Conservation (phyloP, 2,113 vertebrate species). For the Nothocercus julius region DNA sequence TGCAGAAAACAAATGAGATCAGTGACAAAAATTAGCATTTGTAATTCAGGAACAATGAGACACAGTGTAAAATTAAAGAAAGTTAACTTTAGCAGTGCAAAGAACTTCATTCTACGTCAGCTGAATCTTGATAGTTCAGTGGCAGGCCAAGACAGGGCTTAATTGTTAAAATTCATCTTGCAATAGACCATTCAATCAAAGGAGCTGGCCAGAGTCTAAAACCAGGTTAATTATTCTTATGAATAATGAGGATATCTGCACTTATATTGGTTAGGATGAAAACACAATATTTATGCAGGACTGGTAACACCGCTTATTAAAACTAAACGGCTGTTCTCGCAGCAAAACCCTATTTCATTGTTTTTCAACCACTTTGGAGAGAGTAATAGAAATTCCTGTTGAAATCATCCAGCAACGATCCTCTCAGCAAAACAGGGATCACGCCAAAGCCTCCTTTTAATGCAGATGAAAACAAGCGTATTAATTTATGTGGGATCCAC, state of each 20-base stretch:
- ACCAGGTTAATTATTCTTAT: not conserved
- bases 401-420: not conserved
- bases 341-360: not conserved
- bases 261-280: not conserved
- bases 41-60: not conserved
- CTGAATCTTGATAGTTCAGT: not conserved
- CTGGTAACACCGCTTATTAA: not conserved
- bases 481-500: constrained; percentile 21
- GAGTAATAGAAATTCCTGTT: not conserved
- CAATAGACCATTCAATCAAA: not conserved
- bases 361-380: not conserved
- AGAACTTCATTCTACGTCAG: not conserved
- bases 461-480: constrained; percentile 23
- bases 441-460: constrained; percentile 21
- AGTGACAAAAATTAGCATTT: not conserved
- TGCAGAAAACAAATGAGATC: not conserved
- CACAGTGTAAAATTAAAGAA: not conserved
- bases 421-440: constrained; percentile 1
- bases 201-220: not conserved
- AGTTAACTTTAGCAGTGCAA: not conserved
- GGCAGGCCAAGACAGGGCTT: not conserved
- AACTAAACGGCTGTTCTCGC: not conserved
- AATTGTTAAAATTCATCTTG: not conserved
- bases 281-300: not conserved
- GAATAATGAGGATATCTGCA: not conserved